These are phyloP conservation scores for Zoanthus sansibaricus DNA, from an alignment of 92 coral and sea anemone species.

Conservation along the genomic window DNA sequence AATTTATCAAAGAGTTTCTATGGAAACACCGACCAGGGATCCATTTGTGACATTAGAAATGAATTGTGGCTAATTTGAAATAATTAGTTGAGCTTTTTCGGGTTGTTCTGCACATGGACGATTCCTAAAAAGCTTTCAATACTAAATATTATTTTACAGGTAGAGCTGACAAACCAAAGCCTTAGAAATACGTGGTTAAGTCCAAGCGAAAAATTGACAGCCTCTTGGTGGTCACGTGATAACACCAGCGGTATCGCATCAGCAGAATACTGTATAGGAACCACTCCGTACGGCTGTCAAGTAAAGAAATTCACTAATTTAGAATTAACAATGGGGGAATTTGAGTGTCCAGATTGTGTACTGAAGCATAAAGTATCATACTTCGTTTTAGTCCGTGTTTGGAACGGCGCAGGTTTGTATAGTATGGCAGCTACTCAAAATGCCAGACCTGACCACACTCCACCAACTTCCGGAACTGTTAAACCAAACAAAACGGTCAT, in stretches of 20 bases:
- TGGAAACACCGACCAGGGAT: too few relatives aligned
- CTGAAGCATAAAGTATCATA: constrained; percentile 71
- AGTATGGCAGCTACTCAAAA: constrained; percentile 64
- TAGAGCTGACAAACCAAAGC: constrained; percentile 51
- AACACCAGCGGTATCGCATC: constrained; percentile 73
- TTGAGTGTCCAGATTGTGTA: constrained; percentile 79
- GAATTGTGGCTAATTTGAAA: too few relatives aligned
- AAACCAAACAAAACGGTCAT: constrained; percentile 43
- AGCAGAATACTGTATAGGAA: constrained; percentile 92
- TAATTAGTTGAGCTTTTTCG: too few relatives aligned
- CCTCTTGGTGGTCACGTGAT: constrained; percentile 84
- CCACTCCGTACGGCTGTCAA: constrained; percentile 79
- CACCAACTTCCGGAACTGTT: constrained; percentile 74
- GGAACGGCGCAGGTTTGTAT: constrained; percentile 87
- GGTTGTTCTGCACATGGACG: too few relatives aligned
- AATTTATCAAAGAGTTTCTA: too few relatives aligned
- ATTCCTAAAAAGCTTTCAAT: too few relatives aligned
- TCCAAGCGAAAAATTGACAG: constrained; percentile 60
- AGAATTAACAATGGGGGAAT: constrained; percentile 53
- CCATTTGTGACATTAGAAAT: too few relatives aligned
- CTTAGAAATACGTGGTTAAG: constrained; percentile 67
- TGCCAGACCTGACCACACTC: constrained; percentile 74
- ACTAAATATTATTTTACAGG: constrained; percentile 35
- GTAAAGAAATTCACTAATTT: constrained; percentile 71
- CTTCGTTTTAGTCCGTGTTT: constrained; percentile 79